Percentiles rank a stretch among this genome's conserved stretches.
These are phyloP conservation scores for Apamea anceps DNA, from an alignment of 2,888 invertebrate genomes.

Conservation along the genomic window DNA sequence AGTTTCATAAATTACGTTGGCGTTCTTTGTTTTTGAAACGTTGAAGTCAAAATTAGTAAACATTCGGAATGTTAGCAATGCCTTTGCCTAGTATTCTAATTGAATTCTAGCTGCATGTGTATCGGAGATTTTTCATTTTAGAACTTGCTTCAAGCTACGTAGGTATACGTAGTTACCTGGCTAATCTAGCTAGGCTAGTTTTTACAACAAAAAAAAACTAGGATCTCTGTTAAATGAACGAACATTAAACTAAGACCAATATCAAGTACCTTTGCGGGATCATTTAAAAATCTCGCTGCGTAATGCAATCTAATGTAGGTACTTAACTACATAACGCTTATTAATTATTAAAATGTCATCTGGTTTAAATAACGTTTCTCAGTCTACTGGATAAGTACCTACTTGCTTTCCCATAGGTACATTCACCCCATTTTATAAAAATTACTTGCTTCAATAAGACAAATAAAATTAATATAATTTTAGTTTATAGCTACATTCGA, in stretches of 20 bases:
- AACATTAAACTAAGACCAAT: too few species aligned
- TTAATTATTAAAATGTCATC: constrained; percentile 14
- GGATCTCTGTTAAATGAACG: not conserved
- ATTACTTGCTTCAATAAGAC: not conserved
- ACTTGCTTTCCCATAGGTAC: constrained; percentile 10
- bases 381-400: constrained; percentile 6
- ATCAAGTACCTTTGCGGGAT: not conserved
- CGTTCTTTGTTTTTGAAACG: constrained; percentile 50
- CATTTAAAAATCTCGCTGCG: not conserved
- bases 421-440: constrained; percentile 39
- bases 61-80: constrained; percentile 20
- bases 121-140: not conserved
- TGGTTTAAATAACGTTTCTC: constrained; percentile 4
- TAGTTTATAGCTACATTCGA: not conserved
- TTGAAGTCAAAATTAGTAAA: constrained; percentile 42
- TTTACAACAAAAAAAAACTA: not conserved
- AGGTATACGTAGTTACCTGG: not conserved
- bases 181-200: not conserved
- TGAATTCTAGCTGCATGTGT: not conserved
- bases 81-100: constrained; percentile 9
- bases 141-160: not conserved
- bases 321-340: not conserved
- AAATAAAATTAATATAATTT: constrained; percentile 8
- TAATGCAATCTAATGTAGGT: constrained; percentile 6
- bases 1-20: not conserved